Percentiles rank a stretch among this genome's conserved stretches.
Conservation (phyloP, 2,888 invertebrate genomes). For the Malthinus seriepunctatus region DNA sequence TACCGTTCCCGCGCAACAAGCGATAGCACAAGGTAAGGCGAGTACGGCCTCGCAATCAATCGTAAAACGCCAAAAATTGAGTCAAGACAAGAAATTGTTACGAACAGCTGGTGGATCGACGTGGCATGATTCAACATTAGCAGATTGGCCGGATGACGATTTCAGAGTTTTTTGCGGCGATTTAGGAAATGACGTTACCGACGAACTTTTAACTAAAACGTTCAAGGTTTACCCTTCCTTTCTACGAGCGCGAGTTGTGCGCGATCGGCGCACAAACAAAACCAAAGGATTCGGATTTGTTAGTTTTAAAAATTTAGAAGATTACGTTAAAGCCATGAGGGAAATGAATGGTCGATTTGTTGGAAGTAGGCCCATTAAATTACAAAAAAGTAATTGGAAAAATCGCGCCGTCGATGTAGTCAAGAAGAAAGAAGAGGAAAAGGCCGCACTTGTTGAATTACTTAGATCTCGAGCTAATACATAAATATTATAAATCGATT, state of each 20-base stretch:
- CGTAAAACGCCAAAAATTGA: slow-evolving; percentile 58
- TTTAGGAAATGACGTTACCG: slow-evolving; percentile 98
- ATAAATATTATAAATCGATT: too few species aligned
- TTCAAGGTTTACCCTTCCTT: slow-evolving; percentile 95
- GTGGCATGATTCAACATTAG: slow-evolving; percentile 94
- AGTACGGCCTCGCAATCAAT: slow-evolving; percentile 62
- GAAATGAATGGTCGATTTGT: slow-evolving; percentile 96
- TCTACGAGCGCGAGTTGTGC: slow-evolving; percentile 89
- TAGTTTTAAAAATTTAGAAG: slow-evolving; percentile 96
- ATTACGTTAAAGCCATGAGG: slow-evolving; percentile 97
- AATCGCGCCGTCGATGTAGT: slow-evolving; percentile 91
- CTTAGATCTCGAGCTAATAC: too few species aligned
- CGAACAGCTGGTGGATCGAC: slow-evolving; percentile 91
- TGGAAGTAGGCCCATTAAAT: slow-evolving; percentile 96
- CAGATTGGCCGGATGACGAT: slow-evolving; percentile 97
- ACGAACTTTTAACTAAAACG: slow-evolving; percentile 91
- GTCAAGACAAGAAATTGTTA: slow-evolving; percentile 69
- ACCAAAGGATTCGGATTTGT: slow-evolving; percentile 99
- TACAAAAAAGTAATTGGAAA: slow-evolving; percentile 96
- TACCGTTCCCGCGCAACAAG: slow-evolving; percentile 60
- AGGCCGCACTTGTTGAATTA: slow-evolving; percentile 71
- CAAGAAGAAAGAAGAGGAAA: slow-evolving; percentile 94
- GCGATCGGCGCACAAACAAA: slow-evolving; percentile 96
- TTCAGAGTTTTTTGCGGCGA: slow-evolving; percentile 99
- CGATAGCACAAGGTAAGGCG: slow-evolving; percentile 48